phyloP scores from a whole-genome alignment of 2,888 invertebrate genomes.

The Argynnis bischoffii region DNA sequence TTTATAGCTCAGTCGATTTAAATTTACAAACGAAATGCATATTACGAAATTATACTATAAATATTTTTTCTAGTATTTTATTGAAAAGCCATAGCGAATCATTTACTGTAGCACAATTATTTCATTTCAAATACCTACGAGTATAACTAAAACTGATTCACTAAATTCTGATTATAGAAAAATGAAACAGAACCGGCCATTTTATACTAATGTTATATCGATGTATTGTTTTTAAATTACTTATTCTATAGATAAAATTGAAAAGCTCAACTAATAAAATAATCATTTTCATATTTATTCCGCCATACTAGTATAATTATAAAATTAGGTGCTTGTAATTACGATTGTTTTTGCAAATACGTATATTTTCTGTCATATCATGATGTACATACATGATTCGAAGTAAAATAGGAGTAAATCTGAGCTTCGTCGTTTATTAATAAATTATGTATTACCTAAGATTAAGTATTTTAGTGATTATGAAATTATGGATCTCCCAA shows the following conservation, averaged over 20 bases:
- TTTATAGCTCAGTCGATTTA: conserved; percentile 54
- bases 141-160: conserved; percentile 16
- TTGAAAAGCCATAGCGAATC: conserved; percentile 48
- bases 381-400: conserved; percentile 74
- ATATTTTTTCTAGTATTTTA: conserved; percentile 70
- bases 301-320: conserved; percentile 35
- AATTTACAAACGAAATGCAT: conserved; percentile 46
- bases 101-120: conserved; percentile 24
- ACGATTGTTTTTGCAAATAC: conserved; percentile 61
- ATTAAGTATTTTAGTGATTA: conserved; percentile 70
- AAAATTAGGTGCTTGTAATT: conserved; percentile 61
- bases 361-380: conserved; percentile 76
- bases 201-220: conserved; percentile 35
- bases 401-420: conserved; percentile 75
- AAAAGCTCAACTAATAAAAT: conserved; percentile 39
- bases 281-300: conserved; percentile 33
- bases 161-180: conserved; percentile 34
- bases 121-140: conserved; percentile 19
- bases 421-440: conserved; percentile 79
- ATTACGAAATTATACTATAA: conserved; percentile 46
- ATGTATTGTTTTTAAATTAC: conserved; percentile 28
- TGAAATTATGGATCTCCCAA: conserved; percentile 61
- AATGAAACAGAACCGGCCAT: conserved; percentile 43
- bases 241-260: conserved; percentile 30
- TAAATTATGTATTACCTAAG: conserved; percentile 65